phyloP scores from a whole-genome alignment of 2,888 invertebrate genomes.

The Caenorhabditis uteleia region DNA sequence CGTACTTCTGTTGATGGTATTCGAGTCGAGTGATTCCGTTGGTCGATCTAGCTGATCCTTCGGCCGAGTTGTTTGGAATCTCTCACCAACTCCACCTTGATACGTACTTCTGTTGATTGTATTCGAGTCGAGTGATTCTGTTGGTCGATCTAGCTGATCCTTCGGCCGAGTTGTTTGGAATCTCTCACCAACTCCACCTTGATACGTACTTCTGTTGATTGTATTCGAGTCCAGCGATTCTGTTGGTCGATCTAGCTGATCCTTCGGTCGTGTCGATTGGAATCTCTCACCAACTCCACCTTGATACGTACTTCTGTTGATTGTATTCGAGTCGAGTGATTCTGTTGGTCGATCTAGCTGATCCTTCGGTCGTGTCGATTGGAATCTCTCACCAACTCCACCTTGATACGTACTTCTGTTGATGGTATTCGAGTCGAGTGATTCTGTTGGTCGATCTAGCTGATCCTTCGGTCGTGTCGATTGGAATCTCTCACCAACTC shows the following conservation, averaged over 20 bases:
- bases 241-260: conserved; percentile 9
- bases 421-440: conserved; percentile 10
- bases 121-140: conserved; percentile 4
- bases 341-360: conserved; percentile 9
- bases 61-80: conserved; percentile 5
- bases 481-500: conserved; percentile 10
- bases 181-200: conserved; percentile 15
- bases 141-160: conserved; percentile 7
- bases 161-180: conserved; percentile 10
- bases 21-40: conserved; percentile 4
- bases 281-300: conserved; percentile 12
- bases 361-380: conserved; percentile 16
- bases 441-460: conserved; percentile 7
- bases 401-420: conserved; percentile 16
- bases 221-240: conserved; percentile 8
- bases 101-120: conserved; percentile 13
- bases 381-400: conserved; percentile 8
- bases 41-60: conserved; percentile 11
- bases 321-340: conserved; percentile 7
- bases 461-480: conserved; percentile 9
- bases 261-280: conserved; percentile 9
- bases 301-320: conserved; percentile 17
- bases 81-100: conserved; percentile 14
- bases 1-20: conserved; percentile 5
- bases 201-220: conserved; percentile 13